Conservation (phyloP, 2,797 vertebrate genomes). For the Lagorchestes hirsutus region DNA sequence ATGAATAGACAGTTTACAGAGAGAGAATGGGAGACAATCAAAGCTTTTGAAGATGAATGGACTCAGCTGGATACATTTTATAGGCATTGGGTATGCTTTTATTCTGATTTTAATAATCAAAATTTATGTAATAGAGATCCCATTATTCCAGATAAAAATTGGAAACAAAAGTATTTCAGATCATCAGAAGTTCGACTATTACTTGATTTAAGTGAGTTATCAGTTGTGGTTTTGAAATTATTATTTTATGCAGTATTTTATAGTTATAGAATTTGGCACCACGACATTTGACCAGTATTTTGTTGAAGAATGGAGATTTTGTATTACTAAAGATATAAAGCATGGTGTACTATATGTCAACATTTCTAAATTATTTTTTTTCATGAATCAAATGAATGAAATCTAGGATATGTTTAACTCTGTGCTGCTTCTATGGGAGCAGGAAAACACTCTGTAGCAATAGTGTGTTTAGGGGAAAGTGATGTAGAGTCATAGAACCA, state of each 20-base stretch:
- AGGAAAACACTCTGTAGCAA: not conserved
- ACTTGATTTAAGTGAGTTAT: conserved; percentile 34
- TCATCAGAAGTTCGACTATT: not conserved
- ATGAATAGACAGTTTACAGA: conserved; percentile 98
- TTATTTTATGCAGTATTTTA: not conserved
- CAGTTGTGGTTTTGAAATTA: conserved; percentile 28
- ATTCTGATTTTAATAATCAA: conserved; percentile 65
- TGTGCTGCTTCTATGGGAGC: not conserved
- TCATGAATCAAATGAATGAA: not conserved
- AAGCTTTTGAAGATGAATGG: conserved; percentile 89
- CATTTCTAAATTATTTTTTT: conserved; percentile 41
- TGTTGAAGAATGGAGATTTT: not conserved
- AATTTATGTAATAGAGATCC: not conserved
- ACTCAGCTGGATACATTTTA: conserved; percentile 94
- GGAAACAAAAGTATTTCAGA: conserved; percentile 28
- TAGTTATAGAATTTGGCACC: conserved; percentile 19
- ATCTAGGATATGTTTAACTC: not conserved
- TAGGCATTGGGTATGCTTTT: conserved; percentile 93
- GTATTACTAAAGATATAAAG: conserved; percentile 45
- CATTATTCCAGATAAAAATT: conserved; percentile 42
- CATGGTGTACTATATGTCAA: conserved; percentile 10
- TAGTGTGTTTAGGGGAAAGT: not conserved
- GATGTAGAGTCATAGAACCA: not conserved
- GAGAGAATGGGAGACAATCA: conserved; percentile 93
- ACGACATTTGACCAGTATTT: conserved; percentile 12